Evolutionary conservation across 2,797 vertebrate species (phyloP).

Genomic region (Lagorchestes hirsutus): DNA sequence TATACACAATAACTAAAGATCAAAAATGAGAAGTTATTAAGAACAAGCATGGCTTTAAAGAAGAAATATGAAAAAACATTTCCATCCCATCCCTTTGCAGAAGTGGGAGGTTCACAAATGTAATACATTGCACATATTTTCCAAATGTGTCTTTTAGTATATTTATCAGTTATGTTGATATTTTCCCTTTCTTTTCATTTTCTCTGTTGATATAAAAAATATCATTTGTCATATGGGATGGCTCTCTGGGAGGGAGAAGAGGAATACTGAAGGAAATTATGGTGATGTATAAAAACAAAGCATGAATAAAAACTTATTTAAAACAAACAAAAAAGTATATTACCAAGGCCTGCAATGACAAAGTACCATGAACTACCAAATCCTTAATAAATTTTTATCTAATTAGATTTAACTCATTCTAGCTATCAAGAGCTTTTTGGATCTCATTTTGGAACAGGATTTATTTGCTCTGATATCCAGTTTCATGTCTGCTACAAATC

Average conservation of each 20-base stretch:
- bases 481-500: not conserved
- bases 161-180: not conserved
- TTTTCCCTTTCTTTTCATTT: not conserved
- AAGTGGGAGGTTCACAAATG: not conserved
- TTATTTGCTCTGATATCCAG: not conserved
- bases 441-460: not conserved
- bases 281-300: not conserved
- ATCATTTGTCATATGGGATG: not conserved
- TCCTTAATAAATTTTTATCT: not conserved
- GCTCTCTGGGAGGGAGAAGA: not conserved
- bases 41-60: too few relatives aligned
- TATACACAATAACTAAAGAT: too few relatives aligned
- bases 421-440: not conserved
- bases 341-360: not conserved
- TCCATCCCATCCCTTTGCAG: too few relatives aligned
- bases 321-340: not conserved
- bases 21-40: too few relatives aligned
- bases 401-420: not conserved
- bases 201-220: not conserved
- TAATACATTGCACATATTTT: not conserved
- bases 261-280: not conserved
- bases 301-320: not conserved
- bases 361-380: not conserved
- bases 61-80: too few relatives aligned
- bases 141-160: not conserved